A percentile compares a stretch with the other conserved stretches of the same genome.
These are phyloP conservation scores for Metopia argyrocephala DNA, from an alignment of 2,888 invertebrate genomes.

Conservation along the genomic window DNA sequence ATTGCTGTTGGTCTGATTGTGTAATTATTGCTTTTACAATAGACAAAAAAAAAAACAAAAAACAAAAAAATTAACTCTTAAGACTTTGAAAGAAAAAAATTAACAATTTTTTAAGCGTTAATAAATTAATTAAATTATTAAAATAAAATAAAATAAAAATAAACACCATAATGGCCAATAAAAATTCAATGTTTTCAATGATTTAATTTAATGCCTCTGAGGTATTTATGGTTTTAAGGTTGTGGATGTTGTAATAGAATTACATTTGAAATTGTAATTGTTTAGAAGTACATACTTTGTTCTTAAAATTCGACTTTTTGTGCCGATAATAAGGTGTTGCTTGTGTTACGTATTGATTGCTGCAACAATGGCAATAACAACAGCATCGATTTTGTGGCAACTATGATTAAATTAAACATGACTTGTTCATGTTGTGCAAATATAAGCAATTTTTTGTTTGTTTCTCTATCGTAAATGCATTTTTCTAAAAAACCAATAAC, in stretches of 20 bases:
- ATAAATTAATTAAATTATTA: conserved; percentile 13
- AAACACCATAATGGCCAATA: conserved; percentile 21
- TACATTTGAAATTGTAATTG: neutral
- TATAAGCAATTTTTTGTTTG: neutral
- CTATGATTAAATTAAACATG: conserved; percentile 6
- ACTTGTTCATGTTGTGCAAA: conserved; percentile 22
- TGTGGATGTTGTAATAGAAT: neutral
- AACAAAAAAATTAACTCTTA: too few relatives aligned
- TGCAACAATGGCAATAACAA: neutral
- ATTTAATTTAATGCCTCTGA: conserved; percentile 20
- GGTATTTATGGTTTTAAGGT: neutral
- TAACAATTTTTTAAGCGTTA: neutral
- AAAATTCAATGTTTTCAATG: conserved; percentile 18
- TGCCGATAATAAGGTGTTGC: neutral
- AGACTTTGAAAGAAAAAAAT: too few relatives aligned
- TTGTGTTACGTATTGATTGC: neutral
- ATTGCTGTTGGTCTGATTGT: neutral
- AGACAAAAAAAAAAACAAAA: too few relatives aligned
- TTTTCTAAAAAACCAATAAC: neutral
- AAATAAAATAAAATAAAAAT: neutral
- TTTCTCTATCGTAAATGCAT: neutral
- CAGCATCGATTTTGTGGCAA: neutral
- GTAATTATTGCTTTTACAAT: neutral
- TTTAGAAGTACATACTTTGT: neutral
- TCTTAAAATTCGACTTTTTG: neutral